phyloP scores from a whole-genome alignment of 2,113 vertebrate genomes.

The Coryphaenoides rupestris region DNA sequence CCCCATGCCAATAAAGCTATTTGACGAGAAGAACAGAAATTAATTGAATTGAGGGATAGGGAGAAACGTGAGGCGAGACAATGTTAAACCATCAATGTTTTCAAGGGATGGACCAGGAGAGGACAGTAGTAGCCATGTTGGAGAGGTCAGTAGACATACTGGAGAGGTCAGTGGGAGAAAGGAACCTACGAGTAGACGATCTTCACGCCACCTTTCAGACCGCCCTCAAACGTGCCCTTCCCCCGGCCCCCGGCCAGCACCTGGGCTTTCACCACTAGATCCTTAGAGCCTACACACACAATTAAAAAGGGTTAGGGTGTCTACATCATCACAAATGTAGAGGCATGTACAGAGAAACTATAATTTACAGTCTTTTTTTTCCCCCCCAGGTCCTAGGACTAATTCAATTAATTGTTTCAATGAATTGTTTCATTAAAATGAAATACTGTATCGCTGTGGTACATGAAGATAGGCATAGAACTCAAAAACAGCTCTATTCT shows the following conservation, averaged over 20 bases:
- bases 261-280: constrained; percentile 97
- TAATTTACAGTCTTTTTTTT: neutral
- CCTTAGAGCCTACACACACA: constrained; percentile 83
- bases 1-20: no score
- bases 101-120: no score
- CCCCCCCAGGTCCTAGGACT: no score
- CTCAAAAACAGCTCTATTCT: no score
- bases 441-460: no score
- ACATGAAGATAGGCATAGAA: no score
- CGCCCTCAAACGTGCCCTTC: constrained; percentile 95
- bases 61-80: neutral
- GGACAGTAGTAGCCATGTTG: no score
- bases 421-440: no score
- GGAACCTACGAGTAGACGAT: constrained; percentile 96
- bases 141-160: neutral
- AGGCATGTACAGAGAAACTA: neutral
- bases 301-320: neutral
- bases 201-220: constrained; percentile 94
- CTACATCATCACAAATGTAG: neutral
- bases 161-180: neutral
- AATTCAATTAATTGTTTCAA: no score
- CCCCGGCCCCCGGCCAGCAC: constrained; percentile 95
- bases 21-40: no score
- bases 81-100: no score
- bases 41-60: neutral